Evolutionary conservation across 1,140 invertebrate genomes (phyloP), one percentile per base, ranked within the genome.

Genomic region (Plutomurus gul): DNA sequence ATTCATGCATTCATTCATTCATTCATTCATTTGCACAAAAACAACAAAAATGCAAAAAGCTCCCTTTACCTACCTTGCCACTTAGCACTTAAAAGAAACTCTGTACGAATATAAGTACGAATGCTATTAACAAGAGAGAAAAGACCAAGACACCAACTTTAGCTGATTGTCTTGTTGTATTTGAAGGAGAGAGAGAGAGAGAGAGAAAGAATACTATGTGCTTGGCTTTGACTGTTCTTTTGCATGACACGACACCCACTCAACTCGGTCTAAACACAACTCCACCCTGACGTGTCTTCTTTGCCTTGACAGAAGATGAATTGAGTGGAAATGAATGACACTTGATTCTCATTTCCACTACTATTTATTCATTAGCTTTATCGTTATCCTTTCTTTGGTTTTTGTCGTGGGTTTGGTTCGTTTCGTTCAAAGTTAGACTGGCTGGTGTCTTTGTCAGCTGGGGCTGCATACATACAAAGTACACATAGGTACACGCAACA

Each of bases 271-370:
- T 20, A 65, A 65, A 65, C 16, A 33, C 13, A 65, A 33, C 56
- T 65, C 56, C 56, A 65, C 56, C 56, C 56, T 65, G 56, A 65
- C 27, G 56, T 36, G 56, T 30, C 56, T 65, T 65, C 56, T 65
- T 65, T 65, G 56, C 30, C 56, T 65, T 65, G 56, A 65, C 56
- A 65, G 22, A 65, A 65, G 56, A 65, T 65, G 56, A 65, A 65
- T 65, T 65, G 56, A 65, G 56, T 65, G 25, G 56, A 65, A 65
- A 65, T 65, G 56, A 65, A 65, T 65, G 56, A 65, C 56, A 65
- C 56, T 65, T 65, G 30, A 65, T 36, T 36, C 56, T 65, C 56
- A 65, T 65, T 65, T 65, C 56, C 56, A 65, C 56, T 65, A 33
- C 56, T 30, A 65, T 30, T 16, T 65, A 33, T 65, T 65, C 56